Conservation (phyloP, 2,888 invertebrate species). For the Blastobasis adustella region DNA sequence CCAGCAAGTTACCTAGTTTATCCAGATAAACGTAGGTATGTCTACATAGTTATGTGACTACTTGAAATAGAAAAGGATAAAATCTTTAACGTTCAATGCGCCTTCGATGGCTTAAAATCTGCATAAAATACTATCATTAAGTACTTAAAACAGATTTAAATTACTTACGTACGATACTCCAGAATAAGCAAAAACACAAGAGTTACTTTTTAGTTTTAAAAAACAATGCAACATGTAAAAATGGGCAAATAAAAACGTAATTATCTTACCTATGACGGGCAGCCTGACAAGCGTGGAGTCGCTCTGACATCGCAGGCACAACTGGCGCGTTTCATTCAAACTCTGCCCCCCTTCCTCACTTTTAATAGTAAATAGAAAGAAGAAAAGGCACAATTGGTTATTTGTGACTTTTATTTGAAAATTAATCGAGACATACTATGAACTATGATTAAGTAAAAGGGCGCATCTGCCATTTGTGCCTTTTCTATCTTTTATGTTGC, state of each 20-base stretch:
- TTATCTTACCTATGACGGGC: background rate
- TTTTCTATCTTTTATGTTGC: background rate
- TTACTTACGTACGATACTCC: background rate
- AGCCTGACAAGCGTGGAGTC: constrained; percentile 2
- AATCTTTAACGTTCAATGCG: background rate
- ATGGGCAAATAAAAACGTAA: background rate
- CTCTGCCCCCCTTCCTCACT: constrained; percentile 2
- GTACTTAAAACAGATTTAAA: background rate
- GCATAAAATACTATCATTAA: background rate
- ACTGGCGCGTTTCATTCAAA: constrained; percentile 4
- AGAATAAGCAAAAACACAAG: background rate
- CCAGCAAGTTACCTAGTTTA: no score
- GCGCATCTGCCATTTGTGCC: constrained; percentile 2
- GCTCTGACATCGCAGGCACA: constrained; percentile 1
- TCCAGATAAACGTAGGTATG: no score
- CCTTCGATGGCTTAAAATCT: no score
- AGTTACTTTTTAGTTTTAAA: background rate
- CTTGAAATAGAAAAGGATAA: no score
- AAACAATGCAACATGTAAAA: background rate
- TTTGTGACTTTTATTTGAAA: constrained; percentile 1
- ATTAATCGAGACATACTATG: background rate
- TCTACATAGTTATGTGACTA: no score
- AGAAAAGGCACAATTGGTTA: constrained; percentile 4
- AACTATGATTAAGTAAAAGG: constrained; percentile 1
- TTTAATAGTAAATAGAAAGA: constrained; percentile 1